A percentile compares a stretch with the other conserved stretches of the same genome.
These are phyloP conservation scores for Harpagus bidentatus DNA, from an alignment of 2,113 vertebrate species.

Conservation along the genomic window DNA sequence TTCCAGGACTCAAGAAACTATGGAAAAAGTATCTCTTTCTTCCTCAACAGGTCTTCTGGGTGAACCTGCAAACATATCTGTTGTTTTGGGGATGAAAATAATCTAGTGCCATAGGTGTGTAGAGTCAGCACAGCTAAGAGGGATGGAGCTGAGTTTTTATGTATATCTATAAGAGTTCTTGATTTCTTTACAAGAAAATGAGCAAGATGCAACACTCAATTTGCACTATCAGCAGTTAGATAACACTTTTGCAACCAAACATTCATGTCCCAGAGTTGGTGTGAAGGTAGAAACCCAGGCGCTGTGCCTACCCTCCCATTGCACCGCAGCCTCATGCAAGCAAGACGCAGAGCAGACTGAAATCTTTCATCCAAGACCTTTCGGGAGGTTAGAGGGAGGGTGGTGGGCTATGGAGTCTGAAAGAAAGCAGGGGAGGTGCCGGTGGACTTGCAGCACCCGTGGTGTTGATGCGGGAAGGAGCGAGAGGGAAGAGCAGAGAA, in stretches of 20 bases:
- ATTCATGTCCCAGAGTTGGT: neutral
- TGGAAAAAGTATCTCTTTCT: neutral
- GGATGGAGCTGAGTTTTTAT: neutral
- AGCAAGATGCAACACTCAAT: neutral
- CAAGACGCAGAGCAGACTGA: neutral
- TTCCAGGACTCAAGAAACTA: neutral
- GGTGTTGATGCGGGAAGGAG: neutral
- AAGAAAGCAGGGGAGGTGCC: neutral
- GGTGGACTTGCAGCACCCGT: accelerated
- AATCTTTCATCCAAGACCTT: neutral
- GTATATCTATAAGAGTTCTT: neutral
- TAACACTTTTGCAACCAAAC: neutral
- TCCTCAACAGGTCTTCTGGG: neutral
- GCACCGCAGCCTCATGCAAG: neutral
- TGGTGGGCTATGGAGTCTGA: neutral
- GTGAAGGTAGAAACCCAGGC: neutral
- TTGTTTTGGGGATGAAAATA: neutral
- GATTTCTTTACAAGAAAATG: neutral
- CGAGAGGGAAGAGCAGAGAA: neutral
- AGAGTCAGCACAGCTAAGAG: neutral
- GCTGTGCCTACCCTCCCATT: neutral
- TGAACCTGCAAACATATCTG: neutral
- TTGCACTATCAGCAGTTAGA: neutral
- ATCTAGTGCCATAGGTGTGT: neutral
- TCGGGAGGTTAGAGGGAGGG: neutral